Conservation (phyloP, 2,888 invertebrate genomes). For the Limnephilus lunatus region DNA sequence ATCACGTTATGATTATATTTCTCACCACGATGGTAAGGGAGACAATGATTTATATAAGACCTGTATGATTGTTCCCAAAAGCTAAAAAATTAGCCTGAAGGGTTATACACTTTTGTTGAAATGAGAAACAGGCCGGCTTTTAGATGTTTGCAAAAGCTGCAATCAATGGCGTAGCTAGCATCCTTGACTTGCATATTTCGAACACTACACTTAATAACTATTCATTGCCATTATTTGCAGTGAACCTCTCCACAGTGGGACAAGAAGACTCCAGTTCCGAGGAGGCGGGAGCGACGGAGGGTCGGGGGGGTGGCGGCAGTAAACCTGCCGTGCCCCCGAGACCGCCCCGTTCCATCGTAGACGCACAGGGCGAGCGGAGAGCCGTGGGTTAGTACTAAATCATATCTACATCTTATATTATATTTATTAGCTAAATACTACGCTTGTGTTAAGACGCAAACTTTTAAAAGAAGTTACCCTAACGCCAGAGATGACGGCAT, state of each 20-base stretch:
- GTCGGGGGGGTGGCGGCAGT: conserved; percentile 70
- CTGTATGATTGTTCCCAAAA: too few species aligned
- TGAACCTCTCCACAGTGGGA: conserved; percentile 82
- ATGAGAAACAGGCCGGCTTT: background rate
- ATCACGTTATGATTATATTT: too few species aligned
- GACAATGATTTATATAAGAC: too few species aligned
- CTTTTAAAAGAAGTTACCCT: too few species aligned
- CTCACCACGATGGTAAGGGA: too few species aligned
- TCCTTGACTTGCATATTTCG: background rate
- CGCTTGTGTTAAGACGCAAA: too few species aligned
- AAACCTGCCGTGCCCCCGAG: conserved; percentile 82
- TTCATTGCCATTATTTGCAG: conserved; percentile 71
- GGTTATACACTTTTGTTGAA: too few species aligned
- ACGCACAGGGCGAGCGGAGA: conserved; percentile 55
- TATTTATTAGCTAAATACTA: too few species aligned
- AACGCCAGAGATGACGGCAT: too few species aligned
- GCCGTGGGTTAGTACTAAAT: conserved; percentile 55
- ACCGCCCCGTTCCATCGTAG: conserved; percentile 69
- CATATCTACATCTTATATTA: background rate
- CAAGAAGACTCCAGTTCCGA: conserved; percentile 91
- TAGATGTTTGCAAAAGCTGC: background rate
- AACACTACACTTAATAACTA: background rate
- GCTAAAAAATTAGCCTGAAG: too few species aligned
- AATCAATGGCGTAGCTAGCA: too few species aligned
- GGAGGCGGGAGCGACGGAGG: conserved; percentile 76